These are phyloP conservation scores for Hydrolagus colliei DNA, from an alignment of 2,797 vertebrate species.

Conservation along the genomic window DNA sequence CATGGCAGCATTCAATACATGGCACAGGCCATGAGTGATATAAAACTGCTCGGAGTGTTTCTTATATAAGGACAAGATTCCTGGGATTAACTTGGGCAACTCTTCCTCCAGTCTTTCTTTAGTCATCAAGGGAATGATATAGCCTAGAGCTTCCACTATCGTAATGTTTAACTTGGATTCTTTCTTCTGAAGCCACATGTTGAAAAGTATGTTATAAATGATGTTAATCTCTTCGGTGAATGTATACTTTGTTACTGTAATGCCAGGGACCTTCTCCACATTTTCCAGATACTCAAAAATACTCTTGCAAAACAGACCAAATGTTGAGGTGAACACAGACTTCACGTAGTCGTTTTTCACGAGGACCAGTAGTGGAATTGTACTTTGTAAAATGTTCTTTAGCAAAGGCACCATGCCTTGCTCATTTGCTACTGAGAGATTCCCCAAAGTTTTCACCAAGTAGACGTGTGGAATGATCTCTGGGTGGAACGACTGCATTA, in stretches of 20 bases:
- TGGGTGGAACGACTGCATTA: constrained; percentile 7
- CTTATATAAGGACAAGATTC: neutral
- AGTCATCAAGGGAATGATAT: neutral
- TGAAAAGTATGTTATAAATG: neutral
- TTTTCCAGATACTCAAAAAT: constrained; percentile 13
- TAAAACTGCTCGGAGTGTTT: neutral
- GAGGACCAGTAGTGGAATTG: constrained; percentile 7
- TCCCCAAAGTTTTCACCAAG: constrained; percentile 17
- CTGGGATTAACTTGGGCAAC: constrained; percentile 8
- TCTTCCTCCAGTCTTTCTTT: constrained; percentile 17
- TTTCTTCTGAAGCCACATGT: constrained; percentile 8
- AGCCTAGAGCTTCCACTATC: constrained; percentile 20
- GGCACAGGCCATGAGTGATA: neutral
- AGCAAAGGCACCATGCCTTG: constrained; percentile 11
- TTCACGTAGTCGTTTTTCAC: neutral
- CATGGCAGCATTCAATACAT: neutral
- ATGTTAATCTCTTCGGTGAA: neutral
- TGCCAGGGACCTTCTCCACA: neutral
- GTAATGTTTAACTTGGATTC: neutral
- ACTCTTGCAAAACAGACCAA: constrained; percentile 10
- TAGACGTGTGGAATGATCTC: neutral
- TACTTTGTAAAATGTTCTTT: neutral
- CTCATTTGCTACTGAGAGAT: neutral
- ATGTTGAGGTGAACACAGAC: neutral
- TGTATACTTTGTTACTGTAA: neutral